Evolutionary conservation across 2,888 invertebrate species (phyloP).

Genomic region (Drosophila mulleri): DNA sequence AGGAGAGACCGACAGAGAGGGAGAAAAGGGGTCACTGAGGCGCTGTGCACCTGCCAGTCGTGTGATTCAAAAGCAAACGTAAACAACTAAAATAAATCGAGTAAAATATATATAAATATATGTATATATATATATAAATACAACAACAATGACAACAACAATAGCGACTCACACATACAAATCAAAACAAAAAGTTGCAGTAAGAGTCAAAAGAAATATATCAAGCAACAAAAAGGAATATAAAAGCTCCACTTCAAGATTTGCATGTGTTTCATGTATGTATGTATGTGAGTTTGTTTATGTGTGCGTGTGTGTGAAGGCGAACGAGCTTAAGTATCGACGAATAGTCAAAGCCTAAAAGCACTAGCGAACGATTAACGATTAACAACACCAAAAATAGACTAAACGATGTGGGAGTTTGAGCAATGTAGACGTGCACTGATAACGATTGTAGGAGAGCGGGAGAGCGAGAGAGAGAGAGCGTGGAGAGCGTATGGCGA

Average conservation of each 20-base stretch:
- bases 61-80: constrained; percentile 54
- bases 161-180: constrained; percentile 30
- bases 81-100: constrained; percentile 59
- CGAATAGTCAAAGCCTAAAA: constrained; percentile 32
- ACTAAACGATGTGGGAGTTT: constrained; percentile 42
- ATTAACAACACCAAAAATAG: constrained; percentile 66
- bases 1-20: background rate
- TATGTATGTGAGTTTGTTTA: background rate
- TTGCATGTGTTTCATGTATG: constrained; percentile 22
- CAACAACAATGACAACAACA: constrained; percentile 31
- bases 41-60: constrained; percentile 60
- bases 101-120: constrained; percentile 22
- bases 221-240: constrained; percentile 58
- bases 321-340: constrained; percentile 37
- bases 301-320: constrained; percentile 16
- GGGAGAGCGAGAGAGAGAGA: constrained; percentile 20
- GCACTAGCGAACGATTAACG: constrained; percentile 51
- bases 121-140: constrained; percentile 18
- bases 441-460: constrained; percentile 34
- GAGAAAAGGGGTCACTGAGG: background rate
- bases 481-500: constrained; percentile 18
- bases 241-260: constrained; percentile 58
- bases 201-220: constrained; percentile 26
- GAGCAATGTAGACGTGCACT: constrained; percentile 49
- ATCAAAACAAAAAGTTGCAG: constrained; percentile 38